Conservation (phyloP, 2,113 vertebrate species). For the Ondatra zibethicus region DNA sequence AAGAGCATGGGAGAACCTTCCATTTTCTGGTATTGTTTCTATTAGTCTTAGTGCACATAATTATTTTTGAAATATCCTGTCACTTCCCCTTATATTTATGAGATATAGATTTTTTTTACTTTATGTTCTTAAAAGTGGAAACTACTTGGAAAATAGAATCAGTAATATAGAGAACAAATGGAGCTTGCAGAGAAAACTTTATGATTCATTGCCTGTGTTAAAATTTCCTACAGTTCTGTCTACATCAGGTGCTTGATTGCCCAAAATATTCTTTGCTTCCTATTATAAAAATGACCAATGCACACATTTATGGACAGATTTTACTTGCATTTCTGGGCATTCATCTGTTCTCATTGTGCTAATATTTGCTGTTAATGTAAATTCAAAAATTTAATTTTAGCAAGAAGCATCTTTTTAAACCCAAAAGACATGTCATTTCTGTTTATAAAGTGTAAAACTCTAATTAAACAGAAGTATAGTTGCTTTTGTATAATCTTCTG, state of each 20-base stretch:
- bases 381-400: background rate
- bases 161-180: background rate
- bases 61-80: background rate
- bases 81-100: background rate
- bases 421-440: background rate
- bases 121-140: background rate
- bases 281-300: background rate
- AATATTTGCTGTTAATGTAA: background rate
- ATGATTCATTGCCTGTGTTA: background rate
- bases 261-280: background rate
- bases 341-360: background rate
- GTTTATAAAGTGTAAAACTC: background rate
- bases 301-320: background rate
- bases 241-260: background rate
- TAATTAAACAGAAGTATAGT: background rate
- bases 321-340: background rate
- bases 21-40: too few species aligned
- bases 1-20: too few species aligned
- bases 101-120: background rate
- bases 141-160: background rate
- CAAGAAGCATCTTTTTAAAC: background rate
- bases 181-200: background rate
- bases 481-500: background rate
- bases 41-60: background rate
- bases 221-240: background rate